Evolutionary conservation across 1,140 invertebrate genomes (phyloP), one percentile per base, ranked within the genome.

Genomic region (Eumeta japonica): DNA sequence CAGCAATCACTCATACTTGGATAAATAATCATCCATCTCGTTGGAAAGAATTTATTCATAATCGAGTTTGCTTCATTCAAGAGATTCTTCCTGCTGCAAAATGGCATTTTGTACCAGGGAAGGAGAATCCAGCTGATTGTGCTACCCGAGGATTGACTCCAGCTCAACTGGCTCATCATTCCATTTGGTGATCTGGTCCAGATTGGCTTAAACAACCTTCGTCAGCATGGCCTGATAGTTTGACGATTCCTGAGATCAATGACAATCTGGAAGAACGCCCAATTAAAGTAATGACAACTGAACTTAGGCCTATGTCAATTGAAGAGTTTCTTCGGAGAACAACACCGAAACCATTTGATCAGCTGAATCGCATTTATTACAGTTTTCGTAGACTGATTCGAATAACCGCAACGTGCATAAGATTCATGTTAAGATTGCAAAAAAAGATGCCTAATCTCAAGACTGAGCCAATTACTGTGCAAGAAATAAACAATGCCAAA

Each of bases 181-280:
- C 39, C 10, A 15, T 64, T 28, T 71, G 66, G 65, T 73, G 56
- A 52, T 3, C 45, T 10, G 62, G 65, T n/a, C 63, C 65, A 36
- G 10, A 13, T 7, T 50, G 44, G 38, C 32, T 46, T 11, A 15
- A 13, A 36, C 11, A 20, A 38, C 2, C 18, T 18, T n/a, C n/a
- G n/a, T n/a, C n/a, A n/a, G n/a, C 7, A 27, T n/a, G n/a, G n/a
- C n/a, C 9, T 9, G n/a, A n/a, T 27, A 9, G 7, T 9, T 9
- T 27, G n/a, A 15, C 28, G 12, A 38, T 38, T 17, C 10, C 13
- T 13, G 4, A 29, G 4, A 3, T 15, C 36, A 20, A 13, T 14
- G 3, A 19, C 10, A 4, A 16, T 11, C 2, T 12, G 10, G 1
- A 30, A 24, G 16, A 27, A 38, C 1, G n/a, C 15, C 2, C 15